Evolutionary conservation across 2,888 invertebrate genomes (phyloP).

Genomic region (Amphipyra tragopoginis): DNA sequence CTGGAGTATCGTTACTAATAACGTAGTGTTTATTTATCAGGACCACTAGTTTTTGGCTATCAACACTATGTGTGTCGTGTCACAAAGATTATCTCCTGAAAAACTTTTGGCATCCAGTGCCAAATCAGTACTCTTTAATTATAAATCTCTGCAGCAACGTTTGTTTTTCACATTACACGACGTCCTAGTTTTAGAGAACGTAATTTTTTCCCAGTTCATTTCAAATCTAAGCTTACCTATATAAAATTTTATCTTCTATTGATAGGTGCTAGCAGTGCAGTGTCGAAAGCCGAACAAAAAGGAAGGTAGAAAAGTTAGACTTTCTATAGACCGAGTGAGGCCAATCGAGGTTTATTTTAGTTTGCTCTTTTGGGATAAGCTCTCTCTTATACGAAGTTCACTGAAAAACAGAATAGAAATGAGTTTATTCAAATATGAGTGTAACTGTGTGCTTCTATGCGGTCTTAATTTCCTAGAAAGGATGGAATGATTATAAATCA

Average conservation of each 20-base stretch:
- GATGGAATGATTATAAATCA: too few relatives aligned
- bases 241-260: slow-evolving; percentile 38
- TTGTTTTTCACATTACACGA: slow-evolving; percentile 29
- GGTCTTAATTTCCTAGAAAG: too few relatives aligned
- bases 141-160: slow-evolving; percentile 13
- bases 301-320: slow-evolving; percentile 22
- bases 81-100: too few relatives aligned
- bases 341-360: slow-evolving; percentile 50
- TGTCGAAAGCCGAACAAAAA: slow-evolving; percentile 31
- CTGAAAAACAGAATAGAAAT: slow-evolving; percentile 6
- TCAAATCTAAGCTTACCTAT: slow-evolving; percentile 30
- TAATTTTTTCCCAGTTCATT: slow-evolving; percentile 19
- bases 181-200: slow-evolving; percentile 6
- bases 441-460: too few relatives aligned
- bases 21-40: too few relatives aligned
- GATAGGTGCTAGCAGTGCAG: slow-evolving; percentile 36
- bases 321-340: slow-evolving; percentile 36
- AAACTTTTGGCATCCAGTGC: too few relatives aligned
- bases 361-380: slow-evolving; percentile 39
- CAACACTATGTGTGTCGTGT: too few relatives aligned
- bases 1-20: too few relatives aligned
- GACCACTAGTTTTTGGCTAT: too few relatives aligned
- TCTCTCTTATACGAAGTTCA: slow-evolving; percentile 6
- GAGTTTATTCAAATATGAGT: neutral
- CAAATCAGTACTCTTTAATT: slow-evolving; percentile 27